Evolutionary conservation across 2,797 vertebrate species (phyloP).

Genomic region (Dryobates pubescens): DNA sequence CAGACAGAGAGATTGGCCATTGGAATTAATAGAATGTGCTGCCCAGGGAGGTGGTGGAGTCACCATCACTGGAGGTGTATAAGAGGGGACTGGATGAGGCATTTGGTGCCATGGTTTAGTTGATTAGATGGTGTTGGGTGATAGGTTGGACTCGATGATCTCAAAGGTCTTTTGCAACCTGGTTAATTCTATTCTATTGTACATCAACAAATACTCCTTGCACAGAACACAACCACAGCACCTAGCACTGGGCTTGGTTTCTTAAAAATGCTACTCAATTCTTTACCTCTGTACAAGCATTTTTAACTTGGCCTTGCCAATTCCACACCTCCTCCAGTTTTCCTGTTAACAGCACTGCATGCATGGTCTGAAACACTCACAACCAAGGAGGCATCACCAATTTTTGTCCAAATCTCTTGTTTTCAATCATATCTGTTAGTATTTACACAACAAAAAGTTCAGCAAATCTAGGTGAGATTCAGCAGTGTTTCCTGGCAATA

Average conservation of each 20-base stretch:
- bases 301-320: neutral
- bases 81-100: too few species aligned
- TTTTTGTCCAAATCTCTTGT: neutral
- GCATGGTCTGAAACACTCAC: neutral
- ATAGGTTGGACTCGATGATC: too few species aligned
- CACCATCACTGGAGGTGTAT: too few species aligned
- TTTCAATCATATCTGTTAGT: neutral
- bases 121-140: too few species aligned
- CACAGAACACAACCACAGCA: neutral
- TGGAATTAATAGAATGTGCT: too few species aligned
- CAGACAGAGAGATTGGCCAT: too few species aligned
- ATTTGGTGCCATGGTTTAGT: too few species aligned
- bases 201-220: neutral
- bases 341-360: neutral
- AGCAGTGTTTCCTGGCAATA: neutral
- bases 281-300: neutral
- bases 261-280: neutral
- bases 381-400: neutral
- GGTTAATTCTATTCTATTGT: too few species aligned
- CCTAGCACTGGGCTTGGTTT: accelerated
- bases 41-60: too few species aligned
- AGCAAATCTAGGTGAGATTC: neutral
- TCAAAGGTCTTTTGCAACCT: too few species aligned
- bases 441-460: neutral
- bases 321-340: neutral